A percentile compares a stretch with the other conserved stretches of the same genome.
phyloP scores from a whole-genome alignment of 2,113 vertebrate genomes.

The Galbula dea region DNA sequence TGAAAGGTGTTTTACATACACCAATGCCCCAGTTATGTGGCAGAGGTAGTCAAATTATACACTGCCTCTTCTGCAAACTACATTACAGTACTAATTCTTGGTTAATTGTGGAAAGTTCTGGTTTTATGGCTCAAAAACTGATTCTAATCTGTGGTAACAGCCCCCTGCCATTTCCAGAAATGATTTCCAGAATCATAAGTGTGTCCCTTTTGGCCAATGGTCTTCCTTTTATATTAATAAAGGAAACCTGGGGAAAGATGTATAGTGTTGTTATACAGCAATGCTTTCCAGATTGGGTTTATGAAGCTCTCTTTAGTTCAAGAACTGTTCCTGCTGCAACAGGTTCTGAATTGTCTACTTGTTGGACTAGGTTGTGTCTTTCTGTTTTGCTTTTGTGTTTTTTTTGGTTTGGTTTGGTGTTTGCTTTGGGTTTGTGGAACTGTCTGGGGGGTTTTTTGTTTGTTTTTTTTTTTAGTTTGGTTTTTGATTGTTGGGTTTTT shows the following conservation, averaged over 20 bases:
- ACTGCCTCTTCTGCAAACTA: background rate
- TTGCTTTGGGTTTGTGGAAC: no score
- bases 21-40: background rate
- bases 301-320: background rate
- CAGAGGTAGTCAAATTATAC: background rate
- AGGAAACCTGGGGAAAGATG: background rate
- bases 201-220: background rate
- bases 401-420: background rate
- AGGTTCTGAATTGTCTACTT: background rate
- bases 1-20: background rate
- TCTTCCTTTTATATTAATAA: background rate
- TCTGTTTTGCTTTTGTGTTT: no score
- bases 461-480: background rate
- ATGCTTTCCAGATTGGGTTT: background rate
- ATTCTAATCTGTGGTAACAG: background rate
- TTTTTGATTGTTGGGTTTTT: no score
- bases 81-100: background rate
- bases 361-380: fast-evolving
- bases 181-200: background rate
- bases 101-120: background rate
- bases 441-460: no score
- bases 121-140: background rate
- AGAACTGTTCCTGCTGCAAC: background rate
- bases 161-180: background rate
- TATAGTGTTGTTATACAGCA: background rate